Conservation (phyloP, 2,797 vertebrate species). For the Hippopotamyrus pictus region DNA sequence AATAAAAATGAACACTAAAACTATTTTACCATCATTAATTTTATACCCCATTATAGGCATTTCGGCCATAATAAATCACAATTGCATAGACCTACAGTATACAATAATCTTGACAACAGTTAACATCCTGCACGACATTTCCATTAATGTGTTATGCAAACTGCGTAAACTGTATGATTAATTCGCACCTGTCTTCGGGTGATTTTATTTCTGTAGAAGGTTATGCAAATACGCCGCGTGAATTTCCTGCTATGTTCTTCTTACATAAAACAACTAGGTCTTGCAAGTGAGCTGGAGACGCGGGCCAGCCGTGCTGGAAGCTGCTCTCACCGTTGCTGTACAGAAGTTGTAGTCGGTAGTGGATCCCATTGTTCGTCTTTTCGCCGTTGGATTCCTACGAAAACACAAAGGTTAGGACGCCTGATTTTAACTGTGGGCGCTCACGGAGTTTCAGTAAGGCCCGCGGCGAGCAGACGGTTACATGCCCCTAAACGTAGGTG, state of each 20-base stretch:
- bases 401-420: neutral
- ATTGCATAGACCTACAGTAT: neutral
- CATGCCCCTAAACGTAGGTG: neutral
- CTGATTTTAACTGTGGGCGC: neutral
- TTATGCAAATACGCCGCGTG: slow-evolving; percentile 12
- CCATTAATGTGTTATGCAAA: slow-evolving; percentile 9
- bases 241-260: neutral
- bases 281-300: neutral
- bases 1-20: neutral
- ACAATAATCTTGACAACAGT: neutral
- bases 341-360: slow-evolving; percentile 73
- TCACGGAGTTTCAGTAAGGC: neutral
- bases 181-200: slow-evolving; percentile 12
- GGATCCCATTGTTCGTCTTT: slow-evolving; percentile 77
- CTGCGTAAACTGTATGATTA: neutral
- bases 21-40: neutral
- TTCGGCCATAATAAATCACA: neutral
- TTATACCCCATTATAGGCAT: neutral
- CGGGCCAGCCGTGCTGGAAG: neutral
- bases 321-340: slow-evolving; percentile 66
- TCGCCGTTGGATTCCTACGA: slow-evolving; percentile 72
- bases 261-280: neutral
- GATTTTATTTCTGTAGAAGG: slow-evolving; percentile 13
- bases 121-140: neutral
- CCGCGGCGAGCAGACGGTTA: neutral